phyloP scores from a whole-genome alignment of 2,113 vertebrate species.

The Corydoras maculifer region DNA sequence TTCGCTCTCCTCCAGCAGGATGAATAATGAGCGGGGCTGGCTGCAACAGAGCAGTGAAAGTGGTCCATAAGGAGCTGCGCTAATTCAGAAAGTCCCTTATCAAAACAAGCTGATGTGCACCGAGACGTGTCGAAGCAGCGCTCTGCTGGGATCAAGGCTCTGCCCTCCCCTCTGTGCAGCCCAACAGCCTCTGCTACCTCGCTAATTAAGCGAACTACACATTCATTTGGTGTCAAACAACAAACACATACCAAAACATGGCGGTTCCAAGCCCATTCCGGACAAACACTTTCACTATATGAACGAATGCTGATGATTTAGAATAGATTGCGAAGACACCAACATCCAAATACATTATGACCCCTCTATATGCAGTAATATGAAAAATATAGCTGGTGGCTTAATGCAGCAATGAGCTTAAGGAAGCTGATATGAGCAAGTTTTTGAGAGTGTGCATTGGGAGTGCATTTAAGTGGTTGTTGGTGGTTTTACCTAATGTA shows the following conservation, averaged over 20 bases:
- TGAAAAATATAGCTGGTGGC: background rate
- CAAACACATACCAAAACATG: background rate
- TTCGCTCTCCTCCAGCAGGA: slow-evolving; percentile 34
- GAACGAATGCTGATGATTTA: background rate
- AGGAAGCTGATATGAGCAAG: background rate
- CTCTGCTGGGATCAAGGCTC: slow-evolving; percentile 28
- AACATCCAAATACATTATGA: background rate
- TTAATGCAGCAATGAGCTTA: background rate
- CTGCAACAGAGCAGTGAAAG: slow-evolving; percentile 17
- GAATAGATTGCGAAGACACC: background rate
- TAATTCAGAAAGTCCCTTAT: slow-evolving; percentile 36
- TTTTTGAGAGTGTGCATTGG: too few species aligned
- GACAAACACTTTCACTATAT: slow-evolving; percentile 6
- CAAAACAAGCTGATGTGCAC: slow-evolving; percentile 32
- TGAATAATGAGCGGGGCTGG: slow-evolving; percentile 39
- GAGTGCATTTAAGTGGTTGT: background rate
- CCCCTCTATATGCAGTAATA: background rate
- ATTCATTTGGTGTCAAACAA: slow-evolving; percentile 37
- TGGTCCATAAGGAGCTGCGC: slow-evolving; percentile 31
- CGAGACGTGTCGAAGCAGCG: slow-evolving; percentile 21
- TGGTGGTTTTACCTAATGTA: background rate
- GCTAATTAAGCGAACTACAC: slow-evolving; percentile 40
- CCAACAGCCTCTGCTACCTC: slow-evolving; percentile 18
- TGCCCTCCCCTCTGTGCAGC: slow-evolving; percentile 3
- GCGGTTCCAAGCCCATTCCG: slow-evolving; percentile 3